phyloP scores from a whole-genome alignment of 2,888 invertebrate species.

The Spialia ferax region DNA sequence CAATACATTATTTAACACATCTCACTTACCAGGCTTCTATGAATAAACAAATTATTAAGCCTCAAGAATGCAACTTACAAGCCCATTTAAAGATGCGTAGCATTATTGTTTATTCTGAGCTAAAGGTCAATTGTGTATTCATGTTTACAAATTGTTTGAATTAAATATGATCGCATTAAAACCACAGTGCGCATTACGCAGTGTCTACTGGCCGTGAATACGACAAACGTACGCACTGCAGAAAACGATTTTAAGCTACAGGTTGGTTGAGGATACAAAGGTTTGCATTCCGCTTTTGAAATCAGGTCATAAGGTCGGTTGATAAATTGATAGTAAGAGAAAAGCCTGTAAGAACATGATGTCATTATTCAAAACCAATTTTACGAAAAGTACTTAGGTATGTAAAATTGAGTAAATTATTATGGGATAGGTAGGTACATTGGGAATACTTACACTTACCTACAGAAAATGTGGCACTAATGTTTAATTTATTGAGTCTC shows the following conservation, averaged over 20 bases:
- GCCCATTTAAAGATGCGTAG: not conserved
- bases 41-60: not conserved
- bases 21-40: not conserved
- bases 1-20: not conserved
- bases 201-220: not conserved
- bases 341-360: too few species aligned
- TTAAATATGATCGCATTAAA: not conserved
- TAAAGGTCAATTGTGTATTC: not conserved
- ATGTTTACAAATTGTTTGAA: conserved; percentile 3
- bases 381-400: too few species aligned
- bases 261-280: not conserved
- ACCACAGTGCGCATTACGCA: not conserved
- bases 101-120: not conserved
- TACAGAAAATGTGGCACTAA: too few species aligned
- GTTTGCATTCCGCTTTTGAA: not conserved
- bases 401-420: too few species aligned
- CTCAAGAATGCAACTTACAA: not conserved
- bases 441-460: too few species aligned
- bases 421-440: too few species aligned
- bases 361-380: too few species aligned
- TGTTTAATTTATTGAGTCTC: too few species aligned
- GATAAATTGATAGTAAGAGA: too few species aligned
- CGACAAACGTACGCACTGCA: not conserved
- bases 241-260: not conserved
- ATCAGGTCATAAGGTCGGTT: not conserved